A percentile compares a stretch with the other conserved stretches of the same genome.
Conservation (phyloP, 2,113 vertebrate species). For the Lates calcarifer region DNA sequence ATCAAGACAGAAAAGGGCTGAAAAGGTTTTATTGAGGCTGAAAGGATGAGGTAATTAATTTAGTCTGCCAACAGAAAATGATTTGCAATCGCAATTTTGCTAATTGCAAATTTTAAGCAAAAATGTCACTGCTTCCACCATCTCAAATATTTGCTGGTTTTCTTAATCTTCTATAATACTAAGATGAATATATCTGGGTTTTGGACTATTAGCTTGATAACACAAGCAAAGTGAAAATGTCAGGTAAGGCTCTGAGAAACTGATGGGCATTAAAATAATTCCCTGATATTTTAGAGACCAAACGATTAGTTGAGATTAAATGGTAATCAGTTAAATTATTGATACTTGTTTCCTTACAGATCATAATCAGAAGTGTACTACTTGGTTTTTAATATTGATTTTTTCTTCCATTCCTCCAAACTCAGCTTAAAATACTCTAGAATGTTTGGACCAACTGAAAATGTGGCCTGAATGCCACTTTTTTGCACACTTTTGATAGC, state of each 20-base stretch:
- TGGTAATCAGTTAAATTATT: neutral
- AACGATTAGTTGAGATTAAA: neutral
- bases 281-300: too few relatives aligned
- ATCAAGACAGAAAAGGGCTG: neutral
- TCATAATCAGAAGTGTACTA: neutral
- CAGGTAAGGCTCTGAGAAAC: neutral
- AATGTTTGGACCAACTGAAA: neutral
- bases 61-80: neutral
- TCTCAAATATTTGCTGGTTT: neutral
- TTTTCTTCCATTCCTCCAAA: neutral
- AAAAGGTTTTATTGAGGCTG: neutral
- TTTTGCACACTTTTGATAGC: neutral
- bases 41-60: neutral
- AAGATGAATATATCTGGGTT: neutral
- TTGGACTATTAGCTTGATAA: neutral
- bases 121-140: neutral
- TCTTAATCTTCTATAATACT: neutral
- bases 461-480: neutral
- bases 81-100: neutral
- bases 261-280: neutral
- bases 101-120: neutral
- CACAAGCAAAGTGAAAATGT: neutral
- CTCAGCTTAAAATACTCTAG: neutral
- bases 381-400: neutral
- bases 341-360: neutral